These are phyloP conservation scores for Ibycter americanus DNA, from an alignment of 2,797 vertebrate genomes.

Conservation along the genomic window DNA sequence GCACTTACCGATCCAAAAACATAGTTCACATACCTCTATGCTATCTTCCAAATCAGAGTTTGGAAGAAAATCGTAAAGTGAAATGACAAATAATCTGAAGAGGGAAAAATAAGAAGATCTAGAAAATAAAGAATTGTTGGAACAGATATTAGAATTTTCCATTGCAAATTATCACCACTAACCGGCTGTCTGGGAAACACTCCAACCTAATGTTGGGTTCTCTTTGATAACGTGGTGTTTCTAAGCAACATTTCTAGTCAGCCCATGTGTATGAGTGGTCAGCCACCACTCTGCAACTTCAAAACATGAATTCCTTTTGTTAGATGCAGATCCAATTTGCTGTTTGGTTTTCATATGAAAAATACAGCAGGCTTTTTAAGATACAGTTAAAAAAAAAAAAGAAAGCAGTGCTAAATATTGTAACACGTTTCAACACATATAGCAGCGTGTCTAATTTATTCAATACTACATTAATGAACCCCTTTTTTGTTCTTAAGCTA, in stretches of 20 bases:
- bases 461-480: neutral
- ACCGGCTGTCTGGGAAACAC: slow-evolving; percentile 69
- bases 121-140: slow-evolving; percentile 68
- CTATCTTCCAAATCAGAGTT: neutral
- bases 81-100: slow-evolving; percentile 37
- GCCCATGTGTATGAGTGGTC: slow-evolving; percentile 31
- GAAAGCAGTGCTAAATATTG: neutral
- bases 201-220: slow-evolving; percentile 70
- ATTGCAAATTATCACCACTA: slow-evolving; percentile 67
- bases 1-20: neutral
- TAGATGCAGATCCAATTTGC: slow-evolving; percentile 46
- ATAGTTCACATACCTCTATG: neutral
- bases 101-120: slow-evolving; percentile 40
- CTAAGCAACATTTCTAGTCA: slow-evolving; percentile 60
- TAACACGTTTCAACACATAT: neutral
- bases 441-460: slow-evolving; percentile 7
- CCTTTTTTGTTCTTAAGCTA: slow-evolving; percentile 53
- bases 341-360: slow-evolving; percentile 39
- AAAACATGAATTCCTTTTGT: slow-evolving; percentile 49
- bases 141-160: slow-evolving; percentile 72
- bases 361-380: slow-evolving; percentile 48
- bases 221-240: slow-evolving; percentile 68
- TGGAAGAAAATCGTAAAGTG: neutral
- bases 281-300: slow-evolving; percentile 49
- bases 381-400: neutral